Evolutionary conservation across 92 coral and sea anemone genomes (phyloP), one percentile per base, ranked within the genome.

Genomic region (Montipora capitata): DNA sequence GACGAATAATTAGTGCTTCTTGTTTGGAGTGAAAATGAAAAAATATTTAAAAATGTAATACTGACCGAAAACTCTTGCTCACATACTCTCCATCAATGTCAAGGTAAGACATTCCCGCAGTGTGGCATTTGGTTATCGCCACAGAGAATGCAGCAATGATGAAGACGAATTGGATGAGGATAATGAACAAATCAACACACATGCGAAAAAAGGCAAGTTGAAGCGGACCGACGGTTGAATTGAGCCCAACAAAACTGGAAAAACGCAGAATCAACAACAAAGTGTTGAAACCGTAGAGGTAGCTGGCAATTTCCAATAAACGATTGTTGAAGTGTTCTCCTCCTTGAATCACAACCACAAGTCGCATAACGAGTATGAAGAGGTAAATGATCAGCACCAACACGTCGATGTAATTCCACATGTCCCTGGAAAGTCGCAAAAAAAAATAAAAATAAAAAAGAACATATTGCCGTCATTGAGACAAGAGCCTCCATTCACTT

Each of bases 361-460:
- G 14, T 9, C 90, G 84, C 15, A 77, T 27, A 51, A 67, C 38
- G n/a, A 85, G 40, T 6, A 85, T 77, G 15, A 78, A 4, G 44
- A 67, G 1, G 71, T 77, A 85, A 1, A 75, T 15, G 9, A 77
- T 9, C 18, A 77, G 65, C 16, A 64, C 67, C 3, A 77, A 10
- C 8, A 86, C 73, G 61, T 86, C 90, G 45, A 86, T 10, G 56
- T 86, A 86, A 63, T 86, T 86, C 90, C 90, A 86, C 90, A 86
- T 77, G 42, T 86, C 90, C 51, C 90, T 86, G 90, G 27, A 78
- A 86, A 38, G 5, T 5, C 3, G 52, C 52, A 48, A 48, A 10
- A 48, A 48, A 48, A 2, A 45, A 45, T 7, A 45, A 48, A 48
- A 48, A 27, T 0, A 27, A 27, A 27, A 27, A 27, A 1, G 1